These are phyloP conservation scores for Tylochromis polylepis DNA, from an alignment of 2,113 vertebrate genomes.

Conservation along the genomic window DNA sequence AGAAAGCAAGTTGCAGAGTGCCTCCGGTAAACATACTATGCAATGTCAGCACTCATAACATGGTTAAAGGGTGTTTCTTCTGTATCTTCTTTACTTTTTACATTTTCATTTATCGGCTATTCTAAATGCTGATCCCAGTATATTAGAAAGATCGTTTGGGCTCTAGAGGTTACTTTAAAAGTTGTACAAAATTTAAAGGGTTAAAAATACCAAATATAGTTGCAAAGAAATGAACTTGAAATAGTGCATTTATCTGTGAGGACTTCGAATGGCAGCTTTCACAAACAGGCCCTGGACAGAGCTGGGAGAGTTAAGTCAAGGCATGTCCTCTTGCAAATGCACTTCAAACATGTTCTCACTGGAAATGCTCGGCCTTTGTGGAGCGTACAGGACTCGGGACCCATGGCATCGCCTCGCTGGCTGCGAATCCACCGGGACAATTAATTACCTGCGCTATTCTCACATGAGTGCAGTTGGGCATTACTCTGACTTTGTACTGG, in stretches of 20 bases:
- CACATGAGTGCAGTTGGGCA: background rate
- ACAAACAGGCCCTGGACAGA: background rate
- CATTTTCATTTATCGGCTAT: background rate
- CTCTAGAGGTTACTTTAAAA: background rate
- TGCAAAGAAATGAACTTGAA: background rate
- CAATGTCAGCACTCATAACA: background rate
- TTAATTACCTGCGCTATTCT: background rate
- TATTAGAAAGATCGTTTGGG: background rate
- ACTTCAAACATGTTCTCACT: background rate
- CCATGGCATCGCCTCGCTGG: background rate
- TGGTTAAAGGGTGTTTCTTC: background rate
- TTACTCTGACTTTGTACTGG: background rate
- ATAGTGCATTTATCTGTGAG: background rate
- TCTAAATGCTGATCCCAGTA: background rate
- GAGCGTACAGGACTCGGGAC: background rate
- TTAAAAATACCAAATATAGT: background rate
- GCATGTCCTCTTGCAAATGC: background rate
- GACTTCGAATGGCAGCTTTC: background rate
- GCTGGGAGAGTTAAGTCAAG: background rate
- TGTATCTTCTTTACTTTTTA: background rate
- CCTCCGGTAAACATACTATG: background rate
- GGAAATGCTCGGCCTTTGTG: background rate
- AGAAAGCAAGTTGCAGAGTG: background rate
- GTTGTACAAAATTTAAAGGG: background rate
- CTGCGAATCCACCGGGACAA: background rate